Conservation (phyloP, 92 coral and sea anemone genomes). For the Anthopleura xanthogrammica region DNA sequence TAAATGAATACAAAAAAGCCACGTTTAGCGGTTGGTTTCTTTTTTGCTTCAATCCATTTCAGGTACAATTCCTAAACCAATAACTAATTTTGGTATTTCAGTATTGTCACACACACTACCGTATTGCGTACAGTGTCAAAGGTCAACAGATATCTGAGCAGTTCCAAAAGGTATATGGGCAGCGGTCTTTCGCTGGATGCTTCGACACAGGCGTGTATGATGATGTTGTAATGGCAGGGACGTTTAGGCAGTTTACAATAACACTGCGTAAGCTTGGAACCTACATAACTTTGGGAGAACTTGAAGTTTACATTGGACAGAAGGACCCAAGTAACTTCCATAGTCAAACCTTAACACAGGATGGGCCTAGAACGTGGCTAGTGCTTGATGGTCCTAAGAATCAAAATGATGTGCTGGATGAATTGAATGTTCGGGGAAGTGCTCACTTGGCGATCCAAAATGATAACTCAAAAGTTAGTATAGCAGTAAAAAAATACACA, state of each 20-base stretch:
- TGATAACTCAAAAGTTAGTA: conserved; percentile 18
- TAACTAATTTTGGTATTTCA: conserved; percentile 7
- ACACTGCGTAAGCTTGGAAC: conserved; percentile 62
- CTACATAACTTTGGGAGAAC: conserved; percentile 62
- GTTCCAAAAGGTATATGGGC: conserved; percentile 23
- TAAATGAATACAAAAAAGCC: too few species aligned
- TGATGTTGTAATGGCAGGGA: conserved; percentile 57
- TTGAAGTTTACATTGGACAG: conserved; percentile 69
- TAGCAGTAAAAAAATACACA: conserved; percentile 36
- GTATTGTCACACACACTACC: conserved; percentile 66
- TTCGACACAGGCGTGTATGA: conserved; percentile 76
- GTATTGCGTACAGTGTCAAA: conserved; percentile 56
- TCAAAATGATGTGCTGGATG: conserved; percentile 34
- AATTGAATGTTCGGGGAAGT: conserved; percentile 54
- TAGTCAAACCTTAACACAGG: conserved; percentile 39
- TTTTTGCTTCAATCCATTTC: too few species aligned
- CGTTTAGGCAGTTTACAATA: conserved; percentile 50
- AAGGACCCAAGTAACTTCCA: conserved; percentile 45
- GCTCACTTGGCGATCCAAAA: conserved; percentile 52
- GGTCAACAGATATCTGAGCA: conserved; percentile 20
- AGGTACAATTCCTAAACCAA: too few species aligned
- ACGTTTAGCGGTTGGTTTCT: too few species aligned
- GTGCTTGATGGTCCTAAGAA: conserved; percentile 24
- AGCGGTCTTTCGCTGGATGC: conserved; percentile 73
- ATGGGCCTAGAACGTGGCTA: conserved; percentile 64